These are phyloP conservation scores for Propithecus deckenii DNA, from an alignment of 2,797 vertebrate species.

Conservation along the genomic window DNA sequence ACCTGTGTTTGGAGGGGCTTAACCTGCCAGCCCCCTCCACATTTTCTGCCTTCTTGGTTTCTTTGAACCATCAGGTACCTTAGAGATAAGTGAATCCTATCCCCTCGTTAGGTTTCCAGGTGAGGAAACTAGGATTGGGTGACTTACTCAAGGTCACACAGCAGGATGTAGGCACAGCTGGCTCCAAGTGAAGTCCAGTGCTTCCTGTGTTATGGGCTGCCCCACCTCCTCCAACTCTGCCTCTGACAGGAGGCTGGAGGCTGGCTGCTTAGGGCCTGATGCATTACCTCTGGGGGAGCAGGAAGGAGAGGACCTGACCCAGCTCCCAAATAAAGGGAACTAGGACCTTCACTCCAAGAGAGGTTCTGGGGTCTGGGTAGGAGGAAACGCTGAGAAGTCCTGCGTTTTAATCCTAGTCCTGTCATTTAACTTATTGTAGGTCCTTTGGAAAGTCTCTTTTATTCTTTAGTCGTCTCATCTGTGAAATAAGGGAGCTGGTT, in stretches of 20 bases:
- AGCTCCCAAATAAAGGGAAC: background rate
- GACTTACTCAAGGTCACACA: background rate
- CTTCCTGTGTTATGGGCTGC: background rate
- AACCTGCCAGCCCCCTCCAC: background rate
- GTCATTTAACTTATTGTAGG: background rate
- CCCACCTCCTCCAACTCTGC: background rate
- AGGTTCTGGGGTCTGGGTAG: background rate
- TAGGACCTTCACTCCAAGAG: background rate
- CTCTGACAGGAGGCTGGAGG: background rate
- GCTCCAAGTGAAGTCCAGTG: background rate
- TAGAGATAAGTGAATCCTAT: background rate
- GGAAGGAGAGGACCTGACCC: background rate
- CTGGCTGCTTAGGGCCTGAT: background rate
- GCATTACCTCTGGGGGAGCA: background rate
- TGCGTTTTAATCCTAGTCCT: background rate
- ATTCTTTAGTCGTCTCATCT: background rate
- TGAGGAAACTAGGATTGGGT: background rate
- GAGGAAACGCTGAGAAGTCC: background rate
- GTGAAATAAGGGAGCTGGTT: background rate
- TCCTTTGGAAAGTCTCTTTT: background rate
- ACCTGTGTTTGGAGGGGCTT: background rate
- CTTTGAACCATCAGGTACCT: conserved; percentile 25
- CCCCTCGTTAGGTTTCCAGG: background rate
- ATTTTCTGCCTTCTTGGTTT: background rate
- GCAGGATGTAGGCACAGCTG: background rate